Evolutionary conservation across 2,797 vertebrate species (phyloP), one percentile per base, ranked within the genome.

Genomic region (Babyrousa celebensis): DNA sequence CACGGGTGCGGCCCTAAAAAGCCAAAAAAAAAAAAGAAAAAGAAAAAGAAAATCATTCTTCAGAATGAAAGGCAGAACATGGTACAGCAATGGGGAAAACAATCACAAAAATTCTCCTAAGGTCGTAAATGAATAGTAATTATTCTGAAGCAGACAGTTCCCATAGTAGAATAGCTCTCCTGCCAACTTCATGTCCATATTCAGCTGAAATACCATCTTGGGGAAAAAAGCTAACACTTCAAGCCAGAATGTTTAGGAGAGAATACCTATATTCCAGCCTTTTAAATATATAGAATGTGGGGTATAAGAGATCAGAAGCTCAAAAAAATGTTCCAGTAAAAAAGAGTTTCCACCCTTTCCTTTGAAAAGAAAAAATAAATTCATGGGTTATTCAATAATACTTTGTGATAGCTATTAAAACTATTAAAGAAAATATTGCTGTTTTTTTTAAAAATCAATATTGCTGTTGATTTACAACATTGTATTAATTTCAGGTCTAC

Each of bases 1-100:
- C 43, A 48, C 6, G 43, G 43, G 43, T 48, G 43, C 1, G 43
- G 43, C 43, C 43, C 43, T 48, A 48, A 48, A 48, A 48, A 10
- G 43, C 6, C 43, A 48, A 48, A 48, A 48, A 48, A 48, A 48
- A 48, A 48, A 48, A 48, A 43, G 8, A 10, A 48, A 48, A 48
- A 48, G 43, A 10, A 48, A 48, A 48, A 78, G 87, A 96, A 97
- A 97, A n/a, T 67, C 78, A 48, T 78, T 96, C 85, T 78, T 91
- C 54, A 52, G 71, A 89, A 94, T 63, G 60, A 97, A 97, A 98
- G 97, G 85, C 63, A 97, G 8, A 16, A 63, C n/a, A 74, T 79
- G 36, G 63, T 91, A 40, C 17, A 83, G 89, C 2, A 82, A 43
- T 40, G 17, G n/a, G 60, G 60, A 88, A 68, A 85, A 68, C 84